These are phyloP conservation scores for Caerostris darwini DNA, from an alignment of 1,140 invertebrate genomes.

Conservation along the genomic window DNA sequence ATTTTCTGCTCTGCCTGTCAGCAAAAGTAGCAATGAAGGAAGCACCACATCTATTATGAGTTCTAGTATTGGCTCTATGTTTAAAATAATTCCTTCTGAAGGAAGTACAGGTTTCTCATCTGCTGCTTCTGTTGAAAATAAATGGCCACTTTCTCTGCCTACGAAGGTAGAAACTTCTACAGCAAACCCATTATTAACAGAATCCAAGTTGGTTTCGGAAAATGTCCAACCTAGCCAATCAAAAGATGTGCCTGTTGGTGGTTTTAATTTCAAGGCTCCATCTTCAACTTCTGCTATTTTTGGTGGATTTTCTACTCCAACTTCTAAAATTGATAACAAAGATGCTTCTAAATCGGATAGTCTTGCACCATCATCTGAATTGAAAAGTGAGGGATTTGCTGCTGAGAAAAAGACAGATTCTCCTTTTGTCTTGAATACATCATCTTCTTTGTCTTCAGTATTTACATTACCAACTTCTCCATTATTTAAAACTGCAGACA, in stretches of 20 bases:
- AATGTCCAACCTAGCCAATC: not conserved
- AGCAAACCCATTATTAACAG: not conserved
- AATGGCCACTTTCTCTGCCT: not conserved
- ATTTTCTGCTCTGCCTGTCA: not conserved
- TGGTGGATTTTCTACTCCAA: not conserved
- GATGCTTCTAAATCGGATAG: not conserved
- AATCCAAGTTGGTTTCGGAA: not conserved
- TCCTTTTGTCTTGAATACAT: not conserved
- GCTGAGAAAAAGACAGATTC: not conserved
- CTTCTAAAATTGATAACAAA: not conserved
- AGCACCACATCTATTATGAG: not conserved
- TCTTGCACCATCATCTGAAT: not conserved
- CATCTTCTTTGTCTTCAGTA: not conserved
- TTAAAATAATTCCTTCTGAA: not conserved
- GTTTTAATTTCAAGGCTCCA: constrained; percentile 15
- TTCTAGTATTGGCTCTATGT: not conserved
- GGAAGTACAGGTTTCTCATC: not conserved
- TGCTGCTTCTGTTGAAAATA: not conserved
- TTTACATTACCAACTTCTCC: constrained; percentile 13
- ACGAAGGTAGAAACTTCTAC: not conserved
- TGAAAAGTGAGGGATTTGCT: not conserved
- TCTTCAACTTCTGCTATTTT: not conserved
- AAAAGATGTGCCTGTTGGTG: not conserved
- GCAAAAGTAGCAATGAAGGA: not conserved
- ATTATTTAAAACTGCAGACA: not conserved